These are phyloP conservation scores for Cygnus atratus DNA, from an alignment of 2,113 vertebrate genomes.

Conservation along the genomic window DNA sequence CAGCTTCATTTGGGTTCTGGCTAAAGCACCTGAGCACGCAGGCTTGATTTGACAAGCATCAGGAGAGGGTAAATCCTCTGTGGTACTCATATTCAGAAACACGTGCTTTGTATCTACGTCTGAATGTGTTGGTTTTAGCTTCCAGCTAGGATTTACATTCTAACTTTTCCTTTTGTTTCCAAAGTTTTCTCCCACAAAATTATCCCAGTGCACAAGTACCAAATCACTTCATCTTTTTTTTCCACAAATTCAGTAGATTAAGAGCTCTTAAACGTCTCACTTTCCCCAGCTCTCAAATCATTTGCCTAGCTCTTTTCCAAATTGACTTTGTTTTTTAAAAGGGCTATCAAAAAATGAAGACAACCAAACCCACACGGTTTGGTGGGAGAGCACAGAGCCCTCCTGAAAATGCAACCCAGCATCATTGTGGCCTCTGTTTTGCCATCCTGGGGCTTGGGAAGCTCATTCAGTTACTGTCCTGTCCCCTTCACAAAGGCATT, in stretches of 20 bases:
- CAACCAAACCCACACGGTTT: accelerated
- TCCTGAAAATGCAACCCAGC: neutral
- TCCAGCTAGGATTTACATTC: neutral
- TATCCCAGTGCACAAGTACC: neutral
- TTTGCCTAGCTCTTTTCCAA: neutral
- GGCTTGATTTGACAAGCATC: neutral
- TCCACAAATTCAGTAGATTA: neutral
- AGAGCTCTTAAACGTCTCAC: neutral
- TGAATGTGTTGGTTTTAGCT: neutral
- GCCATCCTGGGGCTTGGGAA: neutral
- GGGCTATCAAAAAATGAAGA: too few relatives aligned
- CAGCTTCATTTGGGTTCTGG: neutral
- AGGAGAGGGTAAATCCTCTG: conserved; percentile 1
- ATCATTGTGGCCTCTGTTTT: accelerated
- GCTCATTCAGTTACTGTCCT: too few relatives aligned
- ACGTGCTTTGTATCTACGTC: neutral
- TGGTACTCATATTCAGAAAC: neutral
- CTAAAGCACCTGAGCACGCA: neutral
- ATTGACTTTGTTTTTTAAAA: neutral
- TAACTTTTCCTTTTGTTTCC: neutral
- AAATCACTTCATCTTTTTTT: neutral
- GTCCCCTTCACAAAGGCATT: neutral
- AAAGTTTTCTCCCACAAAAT: neutral
- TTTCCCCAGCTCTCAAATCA: neutral
- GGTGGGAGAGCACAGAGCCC: accelerated